Evolutionary conservation across 2,113 vertebrate species (phyloP), one percentile per base, ranked within the genome.

Genomic region (Clupea harengus): DNA sequence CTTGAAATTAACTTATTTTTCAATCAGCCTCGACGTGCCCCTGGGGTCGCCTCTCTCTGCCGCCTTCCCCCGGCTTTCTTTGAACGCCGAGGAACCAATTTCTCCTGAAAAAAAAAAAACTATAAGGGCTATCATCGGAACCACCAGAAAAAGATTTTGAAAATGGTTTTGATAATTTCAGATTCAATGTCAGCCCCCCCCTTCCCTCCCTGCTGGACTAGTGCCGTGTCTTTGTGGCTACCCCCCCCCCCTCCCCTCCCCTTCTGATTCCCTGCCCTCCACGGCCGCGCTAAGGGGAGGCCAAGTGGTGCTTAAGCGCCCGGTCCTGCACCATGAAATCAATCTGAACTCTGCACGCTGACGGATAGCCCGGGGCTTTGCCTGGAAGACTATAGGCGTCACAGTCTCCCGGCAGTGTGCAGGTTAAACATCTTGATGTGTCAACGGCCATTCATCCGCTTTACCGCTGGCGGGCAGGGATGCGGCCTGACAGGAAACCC

Each of bases 1-100:
- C 95, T 93, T 96, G 97, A 99, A 99, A 99, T 99, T 98, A 98
- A 99, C 97, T 98, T 99, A 98, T 99, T 99, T 99, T 99, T 99
- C 98, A 99, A 99, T 99, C 98, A 99, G 97, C 95, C 96, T 94
- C 92, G 91, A 93, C 94, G 93, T 96, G 97, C 97, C 97, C 97
- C 95, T 91, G 94, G 97, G 97, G 98, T 97, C 97, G 96, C 95
- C 90, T 95, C 96, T 96, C 95, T 95, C 94, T 95, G 93, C 96
- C 92, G 96, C 95, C 94, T 95, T 95, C 90, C 25, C 91, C 87
- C 45, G 82, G 78, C 90, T 92, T 86, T 91, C 91, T 96, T 95
- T 96, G 94, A 97, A 95, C 94, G 95, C 91, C 94, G 91, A 93
- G 93, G 94, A 93, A 97, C 96, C 97, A 96, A 98, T 98, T 97